Conservation (phyloP, 2,888 invertebrate genomes). For the Cynaeus angustus region DNA sequence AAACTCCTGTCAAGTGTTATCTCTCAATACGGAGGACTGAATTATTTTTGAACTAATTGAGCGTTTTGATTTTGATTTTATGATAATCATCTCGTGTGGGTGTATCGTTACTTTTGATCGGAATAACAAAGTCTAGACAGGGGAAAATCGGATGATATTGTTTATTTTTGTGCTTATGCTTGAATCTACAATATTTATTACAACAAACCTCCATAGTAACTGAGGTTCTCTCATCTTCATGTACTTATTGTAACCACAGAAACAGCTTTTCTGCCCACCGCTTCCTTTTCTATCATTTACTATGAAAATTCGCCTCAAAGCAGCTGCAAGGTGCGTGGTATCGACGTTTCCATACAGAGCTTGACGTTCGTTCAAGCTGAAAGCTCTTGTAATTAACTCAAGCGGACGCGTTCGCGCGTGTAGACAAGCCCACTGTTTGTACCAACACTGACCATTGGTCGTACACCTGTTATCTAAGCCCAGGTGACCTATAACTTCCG, state of each 20-base stretch:
- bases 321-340: slow-evolving; percentile 30
- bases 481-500: slow-evolving; percentile 41
- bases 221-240: no score
- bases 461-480: slow-evolving; percentile 45
- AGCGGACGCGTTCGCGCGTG: slow-evolving; percentile 51
- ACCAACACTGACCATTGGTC: slow-evolving; percentile 51
- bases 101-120: no score
- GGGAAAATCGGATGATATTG: no score
- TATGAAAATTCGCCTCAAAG: background rate
- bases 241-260: background rate
- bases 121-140: no score
- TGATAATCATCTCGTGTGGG: background rate
- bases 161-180: no score
- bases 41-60: background rate
- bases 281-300: no score
- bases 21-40: background rate
- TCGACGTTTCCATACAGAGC: slow-evolving; percentile 37
- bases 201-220: no score
- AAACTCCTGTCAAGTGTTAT: background rate
- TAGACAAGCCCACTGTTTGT: slow-evolving; percentile 51
- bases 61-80: background rate
- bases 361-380: slow-evolving; percentile 47
- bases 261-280: no score
- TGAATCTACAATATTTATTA: no score
- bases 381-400: slow-evolving; percentile 54